Evolutionary conservation across 37 sponge, comb jelly and placozoan species (phyloP), one percentile per base, ranked within the genome.

Genomic region (Cladorhizidae sp.): DNA sequence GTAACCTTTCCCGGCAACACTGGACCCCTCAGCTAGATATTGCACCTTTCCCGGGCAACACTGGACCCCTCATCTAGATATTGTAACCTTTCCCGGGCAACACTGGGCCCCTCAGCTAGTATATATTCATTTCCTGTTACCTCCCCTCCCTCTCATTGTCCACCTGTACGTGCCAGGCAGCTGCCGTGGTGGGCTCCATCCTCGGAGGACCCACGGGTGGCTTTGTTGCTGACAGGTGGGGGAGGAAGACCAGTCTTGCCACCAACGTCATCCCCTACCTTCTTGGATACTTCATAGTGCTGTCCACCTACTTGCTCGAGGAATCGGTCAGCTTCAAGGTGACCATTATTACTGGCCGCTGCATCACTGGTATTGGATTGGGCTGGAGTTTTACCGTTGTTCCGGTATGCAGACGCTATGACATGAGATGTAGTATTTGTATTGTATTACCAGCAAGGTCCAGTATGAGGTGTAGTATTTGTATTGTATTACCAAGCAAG

Each of bases 311-410:
- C 29, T 74, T 42, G 23, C 0, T 39, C 1, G 37, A 31, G 1
- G 36, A 33, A 62, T 11, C 49, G 28, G 26, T 56, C 18, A 40
- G 22, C 57, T 74, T 80, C 64, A 77, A 70, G 25, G 50, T 40
- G 12, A 25, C 80, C 8, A 39, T 85, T 1, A n/a, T 80, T 0
- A 54, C 33, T n/a, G 87, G 87, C 52, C 40, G 81, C 25, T 65
- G 74, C 70, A 15, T 86, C n/a, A 56, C 81, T 80, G 87, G 87
- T 36, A 17, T 80, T 8, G 87, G 76, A 67, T 21, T 80, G 68
- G 87, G 81, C 31, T 86, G 78, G 78, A 40, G 79, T 3, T 74
- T 29, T 40, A 32, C 54, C 23, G 42, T 21, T 41, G 57, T 50
- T 2, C 73, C 79, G 9, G 83, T 83, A 42, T 65, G 83, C 49